Base-by-base conservation (phyloP, 1,140 invertebrate species). In the Sinonovacula constricta region DNA sequence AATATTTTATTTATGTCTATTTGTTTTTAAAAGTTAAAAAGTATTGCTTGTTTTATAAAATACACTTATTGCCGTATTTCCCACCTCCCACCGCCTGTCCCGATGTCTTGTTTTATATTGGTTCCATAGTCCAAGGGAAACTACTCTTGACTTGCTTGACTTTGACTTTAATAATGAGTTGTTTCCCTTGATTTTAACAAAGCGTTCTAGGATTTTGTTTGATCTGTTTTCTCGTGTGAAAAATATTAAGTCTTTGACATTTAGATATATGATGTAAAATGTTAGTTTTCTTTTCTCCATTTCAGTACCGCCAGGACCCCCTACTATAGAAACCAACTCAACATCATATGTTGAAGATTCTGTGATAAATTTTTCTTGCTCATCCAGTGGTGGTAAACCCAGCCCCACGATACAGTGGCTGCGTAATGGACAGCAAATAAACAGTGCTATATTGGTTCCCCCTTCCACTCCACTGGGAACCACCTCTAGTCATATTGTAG, bases 371-470 rank as follows among this genome's bases (percentile, higher is more conserved):
- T 81, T 86, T 57, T 83, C 71, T 24, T 86, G 85, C 63, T 66
- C 70, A 59, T 83, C 85, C 0, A 56, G 15, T 2, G 86, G 85
- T 7, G 85, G 86, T 5, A 85, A 85, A 57, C 86, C 86, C 1
- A n/a, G 49, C 15, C 84, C 86, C 7, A 83, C 74, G 18, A 82
- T 86, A 26, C 39, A 36, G 30, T 86, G 85, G 85, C 62, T 83
- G 57, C 80, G 80, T 63, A 84, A 86, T 68, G 83, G 83, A 53
- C 70, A 82, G 65, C 60, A 56, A 30, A n/a, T 83, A 63, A 69
- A 69, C 63, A 70, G 75, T 78, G 65, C 80, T 70, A 54, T 33
- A 24, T 51, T 59, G 26, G 60, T 26, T 14, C 71, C 76, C 12
- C 60, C 80, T 10, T 10, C 60, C 10, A 14, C 4, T 26, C 22